Evolutionary conservation across 2,113 vertebrate species (phyloP).

Genomic region (Psammodynastes pulverulentus): DNA sequence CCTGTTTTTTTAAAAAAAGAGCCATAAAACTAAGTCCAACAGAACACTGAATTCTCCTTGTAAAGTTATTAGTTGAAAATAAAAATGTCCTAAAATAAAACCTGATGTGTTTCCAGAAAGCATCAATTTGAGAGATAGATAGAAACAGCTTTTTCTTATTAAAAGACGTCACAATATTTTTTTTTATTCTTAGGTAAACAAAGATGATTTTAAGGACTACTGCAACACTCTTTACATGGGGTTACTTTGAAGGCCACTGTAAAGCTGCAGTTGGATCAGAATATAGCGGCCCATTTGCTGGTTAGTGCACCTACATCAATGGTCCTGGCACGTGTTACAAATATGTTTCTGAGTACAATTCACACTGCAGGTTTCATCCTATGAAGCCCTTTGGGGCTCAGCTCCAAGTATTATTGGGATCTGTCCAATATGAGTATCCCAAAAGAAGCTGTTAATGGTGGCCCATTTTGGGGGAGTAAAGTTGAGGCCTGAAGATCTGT

Average conservation of each 20-base stretch:
- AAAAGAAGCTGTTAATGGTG: background rate
- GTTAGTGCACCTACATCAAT: background rate
- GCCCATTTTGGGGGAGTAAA: background rate
- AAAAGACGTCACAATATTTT: background rate
- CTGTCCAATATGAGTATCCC: background rate
- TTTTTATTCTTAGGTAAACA: background rate
- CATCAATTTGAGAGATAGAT: background rate
- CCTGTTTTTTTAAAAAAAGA: slow-evolving; percentile 64
- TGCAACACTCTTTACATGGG: background rate
- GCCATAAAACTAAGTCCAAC: slow-evolving; percentile 65
- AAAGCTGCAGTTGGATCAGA: background rate
- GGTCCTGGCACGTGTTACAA: background rate
- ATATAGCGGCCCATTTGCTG: background rate
- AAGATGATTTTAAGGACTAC: background rate
- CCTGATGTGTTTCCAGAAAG: slow-evolving; percentile 43
- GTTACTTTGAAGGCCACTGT: background rate
- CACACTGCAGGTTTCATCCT: background rate
- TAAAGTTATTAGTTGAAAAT: slow-evolving; percentile 71
- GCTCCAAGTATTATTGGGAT: background rate
- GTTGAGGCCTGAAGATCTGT: background rate
- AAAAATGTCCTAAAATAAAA: slow-evolving; percentile 67
- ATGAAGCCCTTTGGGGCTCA: background rate
- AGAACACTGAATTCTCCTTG: slow-evolving; percentile 66
- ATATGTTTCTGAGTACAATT: background rate
- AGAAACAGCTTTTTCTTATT: background rate